These are phyloP conservation scores for Nowickia ferox DNA, from an alignment of 2,888 invertebrate species.

Conservation along the genomic window DNA sequence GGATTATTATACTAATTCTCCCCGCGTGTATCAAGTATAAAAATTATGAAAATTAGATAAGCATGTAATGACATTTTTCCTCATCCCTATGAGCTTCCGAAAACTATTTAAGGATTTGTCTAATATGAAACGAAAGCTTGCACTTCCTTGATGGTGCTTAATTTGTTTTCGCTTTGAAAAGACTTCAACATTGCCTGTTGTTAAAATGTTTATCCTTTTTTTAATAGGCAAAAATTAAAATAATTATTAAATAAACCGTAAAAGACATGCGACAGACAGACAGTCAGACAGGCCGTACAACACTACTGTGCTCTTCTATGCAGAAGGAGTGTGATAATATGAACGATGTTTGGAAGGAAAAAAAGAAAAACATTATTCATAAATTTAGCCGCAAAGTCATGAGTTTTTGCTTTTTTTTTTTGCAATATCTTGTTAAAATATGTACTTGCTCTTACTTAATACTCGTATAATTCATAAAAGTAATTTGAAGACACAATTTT, in stretches of 20 bases:
- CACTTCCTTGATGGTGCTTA: conserved; percentile 2
- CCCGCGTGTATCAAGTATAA: no score
- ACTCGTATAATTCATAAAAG: background rate
- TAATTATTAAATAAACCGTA: conserved; percentile 45
- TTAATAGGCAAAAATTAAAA: conserved; percentile 49
- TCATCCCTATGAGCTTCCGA: background rate
- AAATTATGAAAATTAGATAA: no score
- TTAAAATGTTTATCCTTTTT: background rate
- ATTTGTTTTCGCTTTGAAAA: conserved; percentile 12
- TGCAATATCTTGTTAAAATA: conserved; percentile 55
- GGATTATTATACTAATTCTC: no score
- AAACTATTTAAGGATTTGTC: background rate
- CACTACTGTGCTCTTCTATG: conserved; percentile 7
- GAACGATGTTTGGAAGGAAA: background rate
- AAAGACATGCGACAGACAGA: conserved; percentile 19
- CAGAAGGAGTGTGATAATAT: background rate
- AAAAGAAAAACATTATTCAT: conserved; percentile 50
- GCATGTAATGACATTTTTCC: no score
- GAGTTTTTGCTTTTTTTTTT: conserved; percentile 49
- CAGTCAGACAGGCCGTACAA: background rate
- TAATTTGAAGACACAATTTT: conserved; percentile 15
- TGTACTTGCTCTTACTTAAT: conserved; percentile 28
- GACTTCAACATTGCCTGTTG: background rate
- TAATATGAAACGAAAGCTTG: conserved; percentile 17
- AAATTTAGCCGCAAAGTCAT: conserved; percentile 67